phyloP scores from a whole-genome alignment of 92 coral and sea anemone species.

The Epizoanthus illoricatus region DNA sequence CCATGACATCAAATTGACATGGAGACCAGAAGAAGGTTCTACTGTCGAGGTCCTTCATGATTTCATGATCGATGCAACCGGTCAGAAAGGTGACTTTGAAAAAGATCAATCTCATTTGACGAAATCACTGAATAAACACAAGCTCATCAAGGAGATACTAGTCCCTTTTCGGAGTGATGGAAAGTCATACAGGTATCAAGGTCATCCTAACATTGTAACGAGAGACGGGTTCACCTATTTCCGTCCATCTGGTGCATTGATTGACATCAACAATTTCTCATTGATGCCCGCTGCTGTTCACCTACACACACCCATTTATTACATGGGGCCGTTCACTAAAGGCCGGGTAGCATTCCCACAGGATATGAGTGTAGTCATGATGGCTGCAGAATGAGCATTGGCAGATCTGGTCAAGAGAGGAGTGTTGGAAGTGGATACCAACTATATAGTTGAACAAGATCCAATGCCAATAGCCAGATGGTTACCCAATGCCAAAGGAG shows the following conservation, averaged over 20 bases:
- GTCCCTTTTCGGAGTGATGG: slow-evolving; percentile 32
- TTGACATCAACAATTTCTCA: slow-evolving; percentile 42
- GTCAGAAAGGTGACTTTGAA: slow-evolving; percentile 42
- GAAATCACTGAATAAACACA: slow-evolving; percentile 14
- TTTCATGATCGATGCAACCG: slow-evolving; percentile 48
- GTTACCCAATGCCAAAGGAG: slow-evolving; percentile 37
- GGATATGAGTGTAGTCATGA: slow-evolving; percentile 38
- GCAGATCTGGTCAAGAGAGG: slow-evolving; percentile 38
- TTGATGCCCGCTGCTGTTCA: slow-evolving; percentile 13
- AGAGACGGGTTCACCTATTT: slow-evolving; percentile 38
- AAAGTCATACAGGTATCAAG: slow-evolving; percentile 7
- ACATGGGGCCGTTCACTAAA: slow-evolving; percentile 46
- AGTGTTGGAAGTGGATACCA: slow-evolving; percentile 24
- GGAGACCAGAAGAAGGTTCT: slow-evolving; percentile 11
- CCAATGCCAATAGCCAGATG: slow-evolving; percentile 42
- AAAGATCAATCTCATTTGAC: slow-evolving; percentile 39
- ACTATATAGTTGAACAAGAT: slow-evolving; percentile 13
- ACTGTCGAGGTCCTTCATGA: slow-evolving; percentile 36
- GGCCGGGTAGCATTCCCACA: slow-evolving; percentile 49
- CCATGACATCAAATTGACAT: slow-evolving; percentile 30
- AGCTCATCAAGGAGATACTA: slow-evolving; percentile 41
- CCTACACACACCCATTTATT: slow-evolving; percentile 40
- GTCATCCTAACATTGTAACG: slow-evolving; percentile 33
- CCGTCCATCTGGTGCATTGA: slow-evolving; percentile 46
- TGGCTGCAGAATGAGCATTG: slow-evolving; percentile 44